These are phyloP conservation scores for Gyps fulvus DNA, from an alignment of 2,113 vertebrate genomes.

Conservation along the genomic window DNA sequence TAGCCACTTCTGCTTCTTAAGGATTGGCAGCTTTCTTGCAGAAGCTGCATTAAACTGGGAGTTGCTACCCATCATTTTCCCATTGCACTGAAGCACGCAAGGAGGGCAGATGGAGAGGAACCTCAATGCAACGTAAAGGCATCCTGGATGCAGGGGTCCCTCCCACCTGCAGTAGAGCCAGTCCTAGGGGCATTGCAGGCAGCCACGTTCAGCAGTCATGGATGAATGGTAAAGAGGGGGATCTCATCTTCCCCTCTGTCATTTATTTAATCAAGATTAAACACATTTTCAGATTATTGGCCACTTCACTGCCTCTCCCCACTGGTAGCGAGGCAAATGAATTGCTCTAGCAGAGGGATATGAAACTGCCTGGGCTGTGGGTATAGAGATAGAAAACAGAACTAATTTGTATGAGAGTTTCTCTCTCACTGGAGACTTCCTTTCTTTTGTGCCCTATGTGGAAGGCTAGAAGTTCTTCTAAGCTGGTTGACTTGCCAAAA, in stretches of 20 bases:
- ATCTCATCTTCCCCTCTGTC: conserved; percentile 15
- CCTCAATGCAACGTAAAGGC: neutral
- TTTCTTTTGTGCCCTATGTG: neutral
- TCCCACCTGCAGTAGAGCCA: neutral
- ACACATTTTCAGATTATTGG: conserved; percentile 11
- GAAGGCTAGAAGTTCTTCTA: neutral
- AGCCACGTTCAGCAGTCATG: neutral
- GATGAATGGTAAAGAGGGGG: neutral
- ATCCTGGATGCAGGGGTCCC: neutral
- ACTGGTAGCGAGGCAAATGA: neutral
- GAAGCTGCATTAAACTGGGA: neutral
- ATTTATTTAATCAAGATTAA: conserved; percentile 59
- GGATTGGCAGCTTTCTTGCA: neutral
- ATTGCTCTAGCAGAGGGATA: neutral
- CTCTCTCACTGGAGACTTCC: neutral
- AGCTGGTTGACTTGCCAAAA: neutral
- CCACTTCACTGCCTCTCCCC: conserved; percentile 12
- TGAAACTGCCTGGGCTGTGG: neutral
- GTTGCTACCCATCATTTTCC: neutral
- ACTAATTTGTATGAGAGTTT: neutral
- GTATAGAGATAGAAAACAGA: neutral
- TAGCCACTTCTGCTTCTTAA: neutral
- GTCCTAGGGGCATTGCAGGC: neutral
- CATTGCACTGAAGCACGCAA: neutral
- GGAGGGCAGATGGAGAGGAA: neutral